Base-by-base conservation (phyloP, 2,888 invertebrate species). In the Abscondita cerata region DNA sequence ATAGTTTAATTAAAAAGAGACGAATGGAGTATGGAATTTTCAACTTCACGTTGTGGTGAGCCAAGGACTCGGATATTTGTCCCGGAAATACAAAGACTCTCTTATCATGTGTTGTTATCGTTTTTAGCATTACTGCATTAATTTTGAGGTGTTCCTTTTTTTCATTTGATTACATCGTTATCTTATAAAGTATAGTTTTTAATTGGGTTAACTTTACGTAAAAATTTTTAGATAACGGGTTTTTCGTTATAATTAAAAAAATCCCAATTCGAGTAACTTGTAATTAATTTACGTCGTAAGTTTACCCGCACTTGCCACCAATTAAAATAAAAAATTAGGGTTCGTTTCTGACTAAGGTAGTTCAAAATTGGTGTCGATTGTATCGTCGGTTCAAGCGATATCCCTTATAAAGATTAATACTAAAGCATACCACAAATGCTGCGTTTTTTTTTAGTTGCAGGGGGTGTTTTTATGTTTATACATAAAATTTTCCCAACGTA, bases 11-110 rank as follows among this genome's bases (percentile, higher is more conserved):
- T 25, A 48, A 50, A 51, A 52, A 12, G 52, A 51, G 52, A 31
- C 34, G 13, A 46, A 51, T 16, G 48, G 33, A 31, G 20, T 16
- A 55, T 36, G 55, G 41, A 57, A 58, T 61, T 54, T 50, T 48
- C 48, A 47, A 46, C 48, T 44, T 55, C 34, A 18, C 48, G 44
- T 41, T 58, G 51, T 52, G 61, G 55, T 34, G 25, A 55, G 44
- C 59, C 64, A 66, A 66, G 64, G 64, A 62, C 59, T 51, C 48
- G 40, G 53, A 59, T 66, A 66, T 66, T 64, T 66, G 62, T 58
- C 62, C 66, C 66, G 66, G 66, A 66, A 64, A 57, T 54, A 52
- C 59, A 64, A 16, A 61, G 62, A 66, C 62, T 53, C 55, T 48
- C 54, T 58, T 66, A 64, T 64, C 64, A 64, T 46, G 19, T 25